Base-by-base conservation (phyloP, 2,113 vertebrate species). In the Proterorhinus semilunaris region DNA sequence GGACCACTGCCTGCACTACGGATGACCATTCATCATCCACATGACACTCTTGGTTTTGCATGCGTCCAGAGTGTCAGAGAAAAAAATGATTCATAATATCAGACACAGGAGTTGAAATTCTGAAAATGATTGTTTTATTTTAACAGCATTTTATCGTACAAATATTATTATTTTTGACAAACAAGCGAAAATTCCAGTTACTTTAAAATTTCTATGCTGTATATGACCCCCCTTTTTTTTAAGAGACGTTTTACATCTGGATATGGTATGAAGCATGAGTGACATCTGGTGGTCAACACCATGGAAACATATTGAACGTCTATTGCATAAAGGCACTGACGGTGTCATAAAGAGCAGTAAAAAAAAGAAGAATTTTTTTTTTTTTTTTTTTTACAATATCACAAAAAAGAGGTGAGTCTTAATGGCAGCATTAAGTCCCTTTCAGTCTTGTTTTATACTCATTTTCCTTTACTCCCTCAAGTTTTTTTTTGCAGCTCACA, bases 201-300 rank as follows among this genome's bases (percentile, higher is more conserved):
- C 5, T 59, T 43, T 43, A 43, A 47, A 62, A 47, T 15, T 62
- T 16, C 61, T 63, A n/a, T 44, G 15, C 3, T 15, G 8, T 13
- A 7, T 16, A 15, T 62, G 15, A 44, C 43, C 8, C 44, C 59
- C 2, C 21, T 45, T 62, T 62, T 13, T 11, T 5, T 17, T n/a
- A 0, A 7, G 27, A n/a, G 7, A 15, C 6, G 6, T n/a, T 8
- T 3, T 42, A 7, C 11, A 15, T 36, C 44, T 59, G 10, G 8
- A 10, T 47, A 6, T 10, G 44, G 59, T 62, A 12, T 79, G 45
- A 45, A 53, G 3, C 67, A 74, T 84, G 67, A 80, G 53, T 51
- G 87, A 73, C 88, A 71, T 62, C 85, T 79, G 65, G 83, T 83
- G 91, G 86, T 21, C 0, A 64, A 57, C 2, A 50, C 11, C 6